phyloP scores from a whole-genome alignment of 2,888 invertebrate genomes.

The Sicus ferrugineus region DNA sequence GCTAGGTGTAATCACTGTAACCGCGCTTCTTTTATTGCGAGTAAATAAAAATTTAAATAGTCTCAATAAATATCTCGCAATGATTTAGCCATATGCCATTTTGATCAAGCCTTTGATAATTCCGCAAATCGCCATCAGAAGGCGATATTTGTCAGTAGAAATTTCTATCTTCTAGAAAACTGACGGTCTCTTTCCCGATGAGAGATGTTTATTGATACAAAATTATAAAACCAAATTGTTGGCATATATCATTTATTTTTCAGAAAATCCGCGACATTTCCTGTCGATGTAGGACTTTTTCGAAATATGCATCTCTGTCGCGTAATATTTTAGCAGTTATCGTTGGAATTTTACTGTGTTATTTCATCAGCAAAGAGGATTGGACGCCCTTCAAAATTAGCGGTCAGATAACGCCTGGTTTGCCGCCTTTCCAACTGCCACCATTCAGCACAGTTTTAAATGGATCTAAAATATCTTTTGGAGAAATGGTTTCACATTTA shows the following conservation, averaged over 20 bases:
- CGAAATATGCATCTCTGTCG: slow-evolving; percentile 69
- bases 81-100: no score
- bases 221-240: no score
- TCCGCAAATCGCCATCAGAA: no score
- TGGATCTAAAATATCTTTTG: slow-evolving; percentile 68
- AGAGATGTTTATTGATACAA: neutral
- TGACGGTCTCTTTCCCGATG: slow-evolving; percentile 47
- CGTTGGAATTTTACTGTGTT: slow-evolving; percentile 73
- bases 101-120: no score
- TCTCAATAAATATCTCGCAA: no score
- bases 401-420: slow-evolving; percentile 74
- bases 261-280: slow-evolving; percentile 67
- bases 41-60: no score
- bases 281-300: slow-evolving; percentile 50
- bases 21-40: no score
- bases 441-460: slow-evolving; percentile 74
- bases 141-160: no score
- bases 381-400: slow-evolving; percentile 74
- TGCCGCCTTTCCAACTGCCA: slow-evolving; percentile 75
- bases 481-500: slow-evolving; percentile 71
- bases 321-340: slow-evolving; percentile 86
- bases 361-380: slow-evolving; percentile 66
- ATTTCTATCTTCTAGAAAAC: slow-evolving; percentile 72
- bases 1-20: slow-evolving; percentile 74
- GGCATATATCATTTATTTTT: slow-evolving; percentile 41